Base-by-base conservation (phyloP, 1,140 invertebrate species). In the Drosophila dunni region DNA sequence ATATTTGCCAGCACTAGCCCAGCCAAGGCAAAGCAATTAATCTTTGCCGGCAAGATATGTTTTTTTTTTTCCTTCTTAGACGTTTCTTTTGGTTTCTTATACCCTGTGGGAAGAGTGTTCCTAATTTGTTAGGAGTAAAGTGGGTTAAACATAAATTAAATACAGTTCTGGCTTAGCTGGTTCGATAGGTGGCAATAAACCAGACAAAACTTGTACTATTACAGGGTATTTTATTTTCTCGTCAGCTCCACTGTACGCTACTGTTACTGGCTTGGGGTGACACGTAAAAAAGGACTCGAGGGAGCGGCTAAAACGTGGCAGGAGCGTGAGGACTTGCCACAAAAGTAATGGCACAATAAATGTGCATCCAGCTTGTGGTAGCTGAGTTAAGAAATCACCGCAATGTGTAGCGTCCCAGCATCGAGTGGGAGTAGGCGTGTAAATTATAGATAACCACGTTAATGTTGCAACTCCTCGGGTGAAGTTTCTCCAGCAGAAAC, bases 381-480 rank as follows among this genome's bases (percentile, higher is more conserved):
- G 50, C 20, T 58, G 56, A 58, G 40, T 20, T 13, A 57, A 66
- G 68, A 68, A 83, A 83, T 76, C 81, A 72, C 74, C 63, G 68
- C 73, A 65, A 54, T 54, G 62, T 73, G 60, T 24, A 45, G 38
- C 6, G 13, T 15, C 65, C 44, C 24, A n/a, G 29, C 45, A 42
- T 36, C 33, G 34, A 56, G 29, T 38, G 34, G 17, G 33, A 20
- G 53, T 57, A 53, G 79, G 83, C 73, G 83, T 86, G 83, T 86
- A 68, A 86, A 86, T 86, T 88, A 86, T 86, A 86, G 83, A 86
- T 86, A 86, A 88, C 72, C 83, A 84, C 81, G 83, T 86, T 86
- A 86, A 86, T 86, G 83, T 88, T 88, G 82, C 83, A 88, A 46
- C 74, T 79, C 33, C 63, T 48, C 38, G 64, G 24, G 13, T 34